Evolutionary conservation across 2,888 invertebrate species (phyloP), one percentile per base, ranked within the genome.

Genomic region (Lacanobia oleracea): DNA sequence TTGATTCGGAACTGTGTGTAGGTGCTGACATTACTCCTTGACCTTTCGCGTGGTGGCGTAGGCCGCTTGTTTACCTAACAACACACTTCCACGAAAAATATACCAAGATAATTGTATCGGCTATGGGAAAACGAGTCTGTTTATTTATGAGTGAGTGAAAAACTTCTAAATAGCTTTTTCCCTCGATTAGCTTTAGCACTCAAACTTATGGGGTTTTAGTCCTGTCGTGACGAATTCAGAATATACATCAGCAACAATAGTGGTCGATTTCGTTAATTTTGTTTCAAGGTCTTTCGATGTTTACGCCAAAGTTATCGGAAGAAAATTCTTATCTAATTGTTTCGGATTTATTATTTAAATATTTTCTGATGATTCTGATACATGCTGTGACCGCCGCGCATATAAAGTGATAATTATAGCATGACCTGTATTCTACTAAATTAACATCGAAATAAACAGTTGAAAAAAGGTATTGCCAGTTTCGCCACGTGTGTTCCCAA

Each of bases 11-110:
- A 75, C 75, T 60, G 57, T 62, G 84, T 76, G 88, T 86, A 77
- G 87, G 85, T 64, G 86, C 79, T 76, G 88, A 79, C 84, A 83
- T 87, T 85, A 85, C 75, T 65, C 82, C 81, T 79, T 88, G 88
- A 88, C 90, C 90, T 90, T 89, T 88, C 63, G 53, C 51, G 75
- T 66, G 57, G 67, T 51, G 59, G 72, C 79, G 87, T 87, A 78
- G 87, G 88, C 74, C 70, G 82, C 71, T 67, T 80, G 73, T 86
- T 84, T 86, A 83, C 84, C 67, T 71, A 76, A 76, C 57, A 60
- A 66, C 81, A 65, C 60, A 79, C 23, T 70, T 76, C 69, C 33
- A 72, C 48, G 66, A 68, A 76, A 65, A 78, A 64, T 53, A 12
- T 61, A 68, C 54, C n/a, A 33, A 68, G 43, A 21, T 65, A 72